Conservation (phyloP, 2,797 vertebrate genomes). For the Siniperca obscura region DNA sequence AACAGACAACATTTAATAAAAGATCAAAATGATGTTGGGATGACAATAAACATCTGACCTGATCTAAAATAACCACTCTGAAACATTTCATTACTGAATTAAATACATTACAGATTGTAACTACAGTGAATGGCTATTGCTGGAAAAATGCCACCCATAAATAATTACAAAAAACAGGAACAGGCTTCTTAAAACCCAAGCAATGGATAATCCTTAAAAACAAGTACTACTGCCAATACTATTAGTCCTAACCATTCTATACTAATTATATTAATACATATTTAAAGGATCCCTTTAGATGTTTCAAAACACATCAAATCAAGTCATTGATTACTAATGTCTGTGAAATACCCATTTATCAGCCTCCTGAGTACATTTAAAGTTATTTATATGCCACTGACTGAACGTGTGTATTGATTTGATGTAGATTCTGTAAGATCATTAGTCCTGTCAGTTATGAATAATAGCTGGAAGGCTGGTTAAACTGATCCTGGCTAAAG, state of each 20-base stretch:
- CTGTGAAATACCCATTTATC: constrained; percentile 17
- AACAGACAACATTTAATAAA: constrained; percentile 53
- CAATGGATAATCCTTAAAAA: background rate
- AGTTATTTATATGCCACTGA: constrained; percentile 14
- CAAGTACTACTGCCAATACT: background rate
- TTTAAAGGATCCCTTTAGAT: background rate
- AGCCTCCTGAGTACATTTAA: constrained; percentile 30
- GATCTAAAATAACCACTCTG: constrained; percentile 3
- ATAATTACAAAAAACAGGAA: background rate
- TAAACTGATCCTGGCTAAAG: background rate
- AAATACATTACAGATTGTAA: too few species aligned
- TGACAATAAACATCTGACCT: background rate
- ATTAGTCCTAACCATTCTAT: background rate
- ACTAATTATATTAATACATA: background rate
- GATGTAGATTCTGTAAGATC: constrained; percentile 17
- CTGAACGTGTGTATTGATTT: constrained; percentile 32
- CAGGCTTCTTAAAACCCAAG: background rate
- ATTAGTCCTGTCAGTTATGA: constrained; percentile 25
- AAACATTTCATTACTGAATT: background rate
- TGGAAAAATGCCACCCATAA: too few species aligned
- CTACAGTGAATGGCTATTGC: too few species aligned
- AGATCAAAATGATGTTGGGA: constrained; percentile 11
- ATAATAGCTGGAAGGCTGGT: constrained; percentile 6
- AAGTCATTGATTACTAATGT: constrained; percentile 28
- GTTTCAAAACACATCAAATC: constrained; percentile 8